Evolutionary conservation across 2,888 invertebrate species (phyloP).

Genomic region (Pilophorus perplexus): DNA sequence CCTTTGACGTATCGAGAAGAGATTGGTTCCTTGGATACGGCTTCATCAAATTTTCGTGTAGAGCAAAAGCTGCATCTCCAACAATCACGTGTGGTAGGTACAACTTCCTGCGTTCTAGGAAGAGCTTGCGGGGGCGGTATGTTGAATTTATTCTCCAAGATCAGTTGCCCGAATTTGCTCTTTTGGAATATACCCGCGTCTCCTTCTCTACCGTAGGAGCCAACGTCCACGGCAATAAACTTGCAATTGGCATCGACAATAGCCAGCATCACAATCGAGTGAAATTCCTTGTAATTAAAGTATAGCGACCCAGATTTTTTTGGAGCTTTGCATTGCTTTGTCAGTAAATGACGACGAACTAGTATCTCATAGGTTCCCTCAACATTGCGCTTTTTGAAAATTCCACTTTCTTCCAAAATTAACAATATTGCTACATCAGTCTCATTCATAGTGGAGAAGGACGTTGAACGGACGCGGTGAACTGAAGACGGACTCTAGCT

Average conservation of each 20-base stretch:
- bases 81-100: too few relatives aligned
- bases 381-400: too few relatives aligned
- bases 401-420: too few relatives aligned
- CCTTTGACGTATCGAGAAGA: neutral
- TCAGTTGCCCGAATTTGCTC: neutral
- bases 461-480: too few relatives aligned
- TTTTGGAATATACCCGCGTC: constrained; percentile 13
- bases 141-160: neutral
- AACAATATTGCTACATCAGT: too few relatives aligned
- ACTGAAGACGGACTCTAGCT: too few relatives aligned
- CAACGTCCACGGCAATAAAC: constrained; percentile 18
- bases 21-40: neutral
- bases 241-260: constrained; percentile 30
- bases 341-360: too few relatives aligned
- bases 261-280: constrained; percentile 17
- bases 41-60: too few relatives aligned
- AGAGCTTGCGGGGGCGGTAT: neutral
- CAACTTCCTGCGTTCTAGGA: too few relatives aligned
- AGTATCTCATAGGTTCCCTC: too few relatives aligned
- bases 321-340: too few relatives aligned
- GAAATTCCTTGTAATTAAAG: constrained; percentile 32
- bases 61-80: neutral
- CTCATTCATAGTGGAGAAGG: too few relatives aligned
- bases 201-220: constrained; percentile 22
- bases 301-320: neutral